Evolutionary conservation across 1,140 invertebrate genomes (phyloP).

Genomic region (Proales similis): DNA sequence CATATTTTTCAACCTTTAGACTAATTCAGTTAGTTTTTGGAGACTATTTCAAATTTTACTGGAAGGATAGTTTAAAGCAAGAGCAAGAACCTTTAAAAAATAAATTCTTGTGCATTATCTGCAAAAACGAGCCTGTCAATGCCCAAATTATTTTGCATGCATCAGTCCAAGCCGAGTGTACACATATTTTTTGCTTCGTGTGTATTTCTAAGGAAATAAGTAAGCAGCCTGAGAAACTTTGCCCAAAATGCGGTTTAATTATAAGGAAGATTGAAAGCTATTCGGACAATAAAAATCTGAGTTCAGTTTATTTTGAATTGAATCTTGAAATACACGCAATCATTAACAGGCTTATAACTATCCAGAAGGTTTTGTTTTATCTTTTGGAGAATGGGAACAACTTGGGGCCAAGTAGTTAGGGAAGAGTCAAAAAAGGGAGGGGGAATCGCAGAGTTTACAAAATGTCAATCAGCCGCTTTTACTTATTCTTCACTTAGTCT

Average conservation of each 20-base stretch:
- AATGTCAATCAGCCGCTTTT: conserved; percentile 33
- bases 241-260: no score
- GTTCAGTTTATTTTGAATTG: no score
- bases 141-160: no score
- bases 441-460: conserved; percentile 31
- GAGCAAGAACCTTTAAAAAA: not conserved
- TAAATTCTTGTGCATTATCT: conserved; percentile 14
- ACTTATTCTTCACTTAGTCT: conserved; percentile 33
- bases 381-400: conserved; percentile 16
- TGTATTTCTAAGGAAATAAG: no score
- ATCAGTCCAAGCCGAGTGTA: no score
- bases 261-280: no score
- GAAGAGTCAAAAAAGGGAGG: conserved; percentile 19
- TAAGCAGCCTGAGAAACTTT: no score
- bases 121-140: conserved; percentile 8
- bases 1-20: conserved; percentile 30
- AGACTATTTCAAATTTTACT: conserved; percentile 9
- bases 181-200: no score
- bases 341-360: no score
- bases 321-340: no score
- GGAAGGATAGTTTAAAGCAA: not conserved
- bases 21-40: conserved; percentile 16
- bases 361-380: not conserved
- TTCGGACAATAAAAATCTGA: no score
- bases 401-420: conserved; percentile 32